Evolutionary conservation across 2,113 vertebrate species (phyloP), one percentile per base, ranked within the genome.

Genomic region (Amphiprion percula): DNA sequence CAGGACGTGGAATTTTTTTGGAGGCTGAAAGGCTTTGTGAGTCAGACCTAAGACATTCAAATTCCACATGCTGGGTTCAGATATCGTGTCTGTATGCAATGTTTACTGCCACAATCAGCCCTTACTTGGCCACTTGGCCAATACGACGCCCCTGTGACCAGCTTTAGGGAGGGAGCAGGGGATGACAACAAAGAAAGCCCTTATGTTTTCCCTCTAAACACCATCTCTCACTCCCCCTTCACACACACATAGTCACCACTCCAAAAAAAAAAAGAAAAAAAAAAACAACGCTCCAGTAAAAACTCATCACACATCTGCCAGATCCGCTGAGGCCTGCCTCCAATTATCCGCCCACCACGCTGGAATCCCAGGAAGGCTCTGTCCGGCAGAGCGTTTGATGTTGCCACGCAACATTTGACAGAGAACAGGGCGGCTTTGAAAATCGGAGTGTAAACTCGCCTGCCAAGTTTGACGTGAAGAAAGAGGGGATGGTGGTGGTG

Each of bases 371-470:
- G 91, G 89, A 91, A 90, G 90, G 76, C 87, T 93, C 89, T 84
- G 93, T 92, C 87, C 92, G 90, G 82, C 91, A 50, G 80, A 90
- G 83, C 90, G 84, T 94, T 93, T 94, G 91, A 94, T 93, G 94
- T 93, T 92, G 91, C 91, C 93, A 92, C 83, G 89, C 93, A 91
- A 92, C 90, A 90, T 91, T 94, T 94, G 94, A 94, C 92, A 79
- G 90, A 91, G 92, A 93, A 90, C 93, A 94, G 94, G 91, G 91
- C 77, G 77, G 90, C 90, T 92, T 93, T 94, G 89, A 92, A 91
- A 91, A 87, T 79, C 87, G 54, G 76, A 90, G 89, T 87, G 89
- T 92, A 91, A 93, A 94, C 92, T 90, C 74, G 86, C 90, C 90
- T 91, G 93, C 89, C 92, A 93, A 92, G 91, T 91, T 93, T 89